These are phyloP conservation scores for Drosophila siamana DNA, from an alignment of 2,888 invertebrate species.

Conservation along the genomic window DNA sequence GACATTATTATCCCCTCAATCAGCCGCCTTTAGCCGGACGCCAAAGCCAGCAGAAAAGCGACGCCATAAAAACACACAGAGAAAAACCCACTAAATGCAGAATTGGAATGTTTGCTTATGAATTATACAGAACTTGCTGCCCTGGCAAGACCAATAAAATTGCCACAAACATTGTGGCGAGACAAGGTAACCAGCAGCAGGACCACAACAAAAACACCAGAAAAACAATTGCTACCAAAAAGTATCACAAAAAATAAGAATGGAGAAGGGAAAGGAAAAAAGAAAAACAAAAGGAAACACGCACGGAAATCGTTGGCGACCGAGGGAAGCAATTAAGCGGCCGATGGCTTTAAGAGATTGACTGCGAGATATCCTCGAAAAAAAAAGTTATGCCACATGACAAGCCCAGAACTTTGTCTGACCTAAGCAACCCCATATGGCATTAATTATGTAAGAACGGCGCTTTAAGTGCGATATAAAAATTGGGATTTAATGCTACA, in stretches of 20 bases:
- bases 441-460: not conserved
- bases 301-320: slow-evolving; percentile 58
- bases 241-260: not conserved
- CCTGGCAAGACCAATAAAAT: slow-evolving; percentile 43
- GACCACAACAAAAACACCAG: slow-evolving; percentile 2
- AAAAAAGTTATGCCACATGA: not conserved
- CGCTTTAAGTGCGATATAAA: not conserved
- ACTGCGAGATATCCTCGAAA: slow-evolving; percentile 6
- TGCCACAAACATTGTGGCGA: slow-evolving; percentile 22
- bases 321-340: slow-evolving; percentile 39
- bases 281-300: slow-evolving; percentile 41
- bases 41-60: slow-evolving; percentile 8
- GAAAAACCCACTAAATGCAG: slow-evolving; percentile 18
- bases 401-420: not conserved
- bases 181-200: not conserved
- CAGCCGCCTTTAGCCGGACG: slow-evolving; percentile 25
- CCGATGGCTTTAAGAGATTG: not conserved
- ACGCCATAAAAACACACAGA: slow-evolving; percentile 5
- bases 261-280: no score
- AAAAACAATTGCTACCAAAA: slow-evolving; percentile 14
- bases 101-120: slow-evolving; percentile 58
- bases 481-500: not conserved
- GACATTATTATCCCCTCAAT: slow-evolving; percentile 68
- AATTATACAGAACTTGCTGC: slow-evolving; percentile 64
- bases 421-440: not conserved